Percentiles rank a stretch among this genome's conserved stretches.
These are phyloP conservation scores for Ciconia maguari DNA, from an alignment of 2,113 vertebrate genomes.

Conservation along the genomic window DNA sequence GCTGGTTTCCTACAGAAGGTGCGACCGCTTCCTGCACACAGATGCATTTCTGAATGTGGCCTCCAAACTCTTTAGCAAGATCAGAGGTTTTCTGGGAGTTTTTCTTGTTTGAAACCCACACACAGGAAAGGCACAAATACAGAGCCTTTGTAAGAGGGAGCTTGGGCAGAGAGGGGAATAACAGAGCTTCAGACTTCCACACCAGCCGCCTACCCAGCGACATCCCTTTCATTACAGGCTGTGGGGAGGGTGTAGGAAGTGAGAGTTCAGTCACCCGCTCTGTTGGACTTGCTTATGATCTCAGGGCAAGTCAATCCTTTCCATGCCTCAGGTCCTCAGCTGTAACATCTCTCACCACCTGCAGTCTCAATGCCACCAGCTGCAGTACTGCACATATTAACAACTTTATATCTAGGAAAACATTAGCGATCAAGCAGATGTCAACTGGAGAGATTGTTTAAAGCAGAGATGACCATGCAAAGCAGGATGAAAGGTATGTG, in stretches of 20 bases:
- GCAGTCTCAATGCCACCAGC: background rate
- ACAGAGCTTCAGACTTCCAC: background rate
- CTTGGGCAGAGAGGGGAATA: background rate
- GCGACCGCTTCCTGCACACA: accelerated
- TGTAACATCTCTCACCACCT: background rate
- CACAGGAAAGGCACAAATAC: background rate
- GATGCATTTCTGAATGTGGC: background rate
- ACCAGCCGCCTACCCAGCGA: background rate
- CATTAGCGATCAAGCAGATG: background rate
- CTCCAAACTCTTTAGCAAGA: background rate
- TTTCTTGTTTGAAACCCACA: background rate
- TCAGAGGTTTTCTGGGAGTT: background rate
- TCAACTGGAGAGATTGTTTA: background rate
- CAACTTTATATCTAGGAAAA: background rate
- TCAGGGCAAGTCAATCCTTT: background rate
- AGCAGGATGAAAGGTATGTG: background rate
- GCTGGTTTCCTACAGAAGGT: background rate
- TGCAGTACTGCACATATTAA: accelerated
- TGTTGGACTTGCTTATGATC: background rate
- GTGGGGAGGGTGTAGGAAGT: background rate
- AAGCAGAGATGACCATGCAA: background rate
- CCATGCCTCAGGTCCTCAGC: background rate
- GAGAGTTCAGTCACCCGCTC: background rate
- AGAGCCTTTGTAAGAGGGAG: background rate
- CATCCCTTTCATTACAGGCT: background rate